A percentile compares a stretch with the other conserved stretches of the same genome.
phyloP scores from a whole-genome alignment of 2,797 vertebrate genomes.

The Hephaestus fuliginosus region DNA sequence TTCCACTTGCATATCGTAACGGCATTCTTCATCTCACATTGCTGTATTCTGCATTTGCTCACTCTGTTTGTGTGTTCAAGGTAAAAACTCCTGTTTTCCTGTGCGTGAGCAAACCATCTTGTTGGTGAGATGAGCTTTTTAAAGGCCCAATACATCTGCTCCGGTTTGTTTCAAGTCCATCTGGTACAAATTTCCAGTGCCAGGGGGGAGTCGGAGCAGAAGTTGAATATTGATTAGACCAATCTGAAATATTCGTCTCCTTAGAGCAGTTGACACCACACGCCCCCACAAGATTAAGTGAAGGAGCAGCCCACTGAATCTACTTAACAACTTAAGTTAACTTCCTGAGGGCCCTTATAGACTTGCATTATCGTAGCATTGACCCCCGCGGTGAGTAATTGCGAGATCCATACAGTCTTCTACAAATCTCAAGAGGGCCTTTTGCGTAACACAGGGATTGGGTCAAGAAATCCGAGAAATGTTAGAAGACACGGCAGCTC shows the following conservation, averaged over 20 bases:
- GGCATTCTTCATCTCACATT: not conserved
- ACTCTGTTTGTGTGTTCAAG: conserved; percentile 15
- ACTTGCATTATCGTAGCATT: conserved; percentile 30
- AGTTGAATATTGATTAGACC: conserved; percentile 73
- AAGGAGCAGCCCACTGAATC: conserved; percentile 52
- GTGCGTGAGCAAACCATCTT: conserved; percentile 28
- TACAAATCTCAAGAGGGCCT: not conserved
- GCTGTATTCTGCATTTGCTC: conserved; percentile 4
- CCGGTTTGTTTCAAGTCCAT: conserved; percentile 64
- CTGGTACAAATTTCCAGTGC: conserved; percentile 57
- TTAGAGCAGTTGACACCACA: conserved; percentile 56
- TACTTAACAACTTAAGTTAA: conserved; percentile 48
- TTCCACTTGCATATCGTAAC: not conserved
- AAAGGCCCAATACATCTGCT: conserved; percentile 52
- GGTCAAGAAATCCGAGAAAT: not conserved
- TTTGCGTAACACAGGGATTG: not conserved
- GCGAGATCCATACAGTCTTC: not conserved
- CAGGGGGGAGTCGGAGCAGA: conserved; percentile 46
- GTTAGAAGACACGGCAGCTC: not conserved
- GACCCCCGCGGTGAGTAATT: conserved; percentile 23
- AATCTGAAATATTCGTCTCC: conserved; percentile 68
- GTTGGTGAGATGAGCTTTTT: conserved; percentile 43
- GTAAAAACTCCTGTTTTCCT: conserved; percentile 19
- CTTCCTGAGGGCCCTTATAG: conserved; percentile 42
- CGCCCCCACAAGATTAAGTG: conserved; percentile 57